Conservation (phyloP, 2,888 invertebrate species). For the Metopia argyrocephala region DNA sequence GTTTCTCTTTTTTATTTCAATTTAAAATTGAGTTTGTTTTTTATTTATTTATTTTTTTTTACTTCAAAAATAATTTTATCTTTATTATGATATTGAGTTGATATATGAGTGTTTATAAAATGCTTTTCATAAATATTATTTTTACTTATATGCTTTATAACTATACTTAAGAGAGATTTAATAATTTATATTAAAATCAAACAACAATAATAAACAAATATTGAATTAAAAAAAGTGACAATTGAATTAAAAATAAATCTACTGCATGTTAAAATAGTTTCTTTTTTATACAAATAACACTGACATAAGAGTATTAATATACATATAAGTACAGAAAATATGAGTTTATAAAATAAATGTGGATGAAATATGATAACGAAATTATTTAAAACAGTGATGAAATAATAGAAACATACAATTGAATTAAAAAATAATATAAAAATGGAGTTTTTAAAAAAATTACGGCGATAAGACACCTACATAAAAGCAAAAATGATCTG, state of each 20-base stretch:
- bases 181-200: constrained; percentile 58
- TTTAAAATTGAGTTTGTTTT: constrained; percentile 2
- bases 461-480: too few relatives aligned
- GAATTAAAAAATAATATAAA: too few relatives aligned
- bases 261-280: background rate
- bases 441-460: too few relatives aligned
- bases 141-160: background rate
- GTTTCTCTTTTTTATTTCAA: background rate
- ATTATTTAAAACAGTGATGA: too few relatives aligned
- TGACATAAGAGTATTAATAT: background rate
- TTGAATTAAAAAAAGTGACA: constrained; percentile 55
- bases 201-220: constrained; percentile 57
- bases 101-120: constrained; percentile 28
- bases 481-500: too few relatives aligned
- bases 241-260: constrained; percentile 48
- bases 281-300: too few relatives aligned
- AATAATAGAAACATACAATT: too few relatives aligned
- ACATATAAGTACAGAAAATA: background rate
- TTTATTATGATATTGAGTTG: constrained; percentile 40
- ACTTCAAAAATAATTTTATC: constrained; percentile 28
- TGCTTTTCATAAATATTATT: constrained; percentile 4
- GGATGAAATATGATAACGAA: background rate
- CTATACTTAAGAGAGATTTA: constrained; percentile 46
- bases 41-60: constrained; percentile 5
- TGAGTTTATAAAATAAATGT: background rate